These are phyloP conservation scores for Diorhabda sublineata DNA, from an alignment of 1,140 invertebrate species.

Conservation along the genomic window DNA sequence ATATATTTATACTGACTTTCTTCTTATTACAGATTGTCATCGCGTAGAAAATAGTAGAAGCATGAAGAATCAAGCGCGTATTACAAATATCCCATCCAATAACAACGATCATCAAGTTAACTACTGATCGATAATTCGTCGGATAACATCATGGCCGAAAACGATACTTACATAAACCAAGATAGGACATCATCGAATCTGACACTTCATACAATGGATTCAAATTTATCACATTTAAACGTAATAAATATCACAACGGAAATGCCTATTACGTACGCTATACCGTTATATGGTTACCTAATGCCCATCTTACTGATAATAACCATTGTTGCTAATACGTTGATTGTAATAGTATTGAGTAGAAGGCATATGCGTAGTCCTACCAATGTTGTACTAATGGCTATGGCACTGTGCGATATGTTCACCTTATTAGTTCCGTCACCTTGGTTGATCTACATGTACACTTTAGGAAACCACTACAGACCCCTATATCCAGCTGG, in stretches of 20 bases:
- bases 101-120: no score
- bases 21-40: no score
- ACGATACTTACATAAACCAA: not conserved
- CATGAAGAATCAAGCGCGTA: no score
- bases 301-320: constrained; percentile 81
- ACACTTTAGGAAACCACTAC: constrained; percentile 80
- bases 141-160: not conserved
- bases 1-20: no score
- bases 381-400: constrained; percentile 81
- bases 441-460: constrained; percentile 86
- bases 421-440: constrained; percentile 79
- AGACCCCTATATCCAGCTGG: constrained; percentile 68
- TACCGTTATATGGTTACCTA: constrained; percentile 70
- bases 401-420: constrained; percentile 91
- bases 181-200: not conserved
- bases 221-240: not conserved
- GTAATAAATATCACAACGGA: constrained; percentile 60
- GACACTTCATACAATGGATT: not conserved
- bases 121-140: no score
- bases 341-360: constrained; percentile 77
- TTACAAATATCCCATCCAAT: no score
- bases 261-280: constrained; percentile 63
- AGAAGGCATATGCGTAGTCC: constrained; percentile 74
- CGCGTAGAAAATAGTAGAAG: no score
- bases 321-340: constrained; percentile 85